phyloP scores from a whole-genome alignment of 2,888 invertebrate species.

The Schrankia costaestrigalis region DNA sequence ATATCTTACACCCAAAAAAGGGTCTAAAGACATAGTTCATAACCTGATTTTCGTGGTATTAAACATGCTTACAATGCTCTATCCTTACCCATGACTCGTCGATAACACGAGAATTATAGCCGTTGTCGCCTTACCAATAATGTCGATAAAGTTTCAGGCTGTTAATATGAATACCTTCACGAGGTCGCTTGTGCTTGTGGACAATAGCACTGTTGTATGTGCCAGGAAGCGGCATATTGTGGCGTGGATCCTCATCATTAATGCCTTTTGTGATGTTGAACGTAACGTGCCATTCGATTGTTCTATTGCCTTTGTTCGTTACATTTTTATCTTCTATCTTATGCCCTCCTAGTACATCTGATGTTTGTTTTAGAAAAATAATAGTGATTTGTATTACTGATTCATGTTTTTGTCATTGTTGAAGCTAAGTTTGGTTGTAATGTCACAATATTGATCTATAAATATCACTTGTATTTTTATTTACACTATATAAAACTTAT shows the following conservation, averaged over 20 bases:
- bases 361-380: no score
- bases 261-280: slow-evolving; percentile 14
- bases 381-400: no score
- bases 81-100: background rate
- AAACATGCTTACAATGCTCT: background rate
- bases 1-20: no score
- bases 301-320: slow-evolving; percentile 9
- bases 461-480: no score
- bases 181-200: slow-evolving; percentile 5
- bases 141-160: slow-evolving; percentile 6
- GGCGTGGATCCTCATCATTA: slow-evolving; percentile 21
- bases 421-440: background rate
- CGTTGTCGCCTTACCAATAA: slow-evolving; percentile 1
- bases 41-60: no score
- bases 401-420: no score
- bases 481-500: no score
- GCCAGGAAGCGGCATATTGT: slow-evolving; percentile 22
- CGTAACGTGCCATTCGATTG: slow-evolving; percentile 13
- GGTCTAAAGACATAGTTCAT: no score
- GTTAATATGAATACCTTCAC: slow-evolving; percentile 9
- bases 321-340: slow-evolving; percentile 10
- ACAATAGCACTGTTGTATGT: slow-evolving; percentile 16
- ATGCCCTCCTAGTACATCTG: no score
- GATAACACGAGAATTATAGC: background rate
- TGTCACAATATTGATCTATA: no score